Base-by-base conservation (phyloP, 2,797 vertebrate species). In the Tauraco hartlaubi region DNA sequence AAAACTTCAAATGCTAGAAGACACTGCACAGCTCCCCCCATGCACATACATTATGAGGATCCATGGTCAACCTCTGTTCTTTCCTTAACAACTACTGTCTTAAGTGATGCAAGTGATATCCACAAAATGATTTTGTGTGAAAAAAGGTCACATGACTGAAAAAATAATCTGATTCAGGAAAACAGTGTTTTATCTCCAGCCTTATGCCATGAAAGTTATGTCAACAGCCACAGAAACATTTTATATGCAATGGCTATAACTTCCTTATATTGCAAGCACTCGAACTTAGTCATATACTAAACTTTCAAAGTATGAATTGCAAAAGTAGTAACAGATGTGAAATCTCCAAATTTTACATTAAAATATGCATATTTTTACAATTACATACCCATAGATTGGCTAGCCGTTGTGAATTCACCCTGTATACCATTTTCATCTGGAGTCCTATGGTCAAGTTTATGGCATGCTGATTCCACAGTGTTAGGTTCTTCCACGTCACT, bases 321-420 rank as follows among this genome's bases (percentile, higher is more conserved):
- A 63, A 20, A 83, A 66, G 48, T 7, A 85, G 51, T 8, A 83
- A 58, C 2, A 83, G 61, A 59, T 20, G 19, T 31, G 43, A 83
- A 61, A 66, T 43, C 46, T 72, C 64, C 25, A 44, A 6, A 9
- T n/a, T 44, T 49, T 75, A 66, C 35, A 74, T 64, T 28, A 41
- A 79, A 78, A 76, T 29, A 11, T 18, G n/a, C 5, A 4, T 25
- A 37, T 46, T 92, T 90, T 76, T 54, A 63, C 75, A 64, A 85
- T 39, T 93, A 98, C 98, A 75, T 98, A 98, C 98, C 98, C 95
- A 97, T 46, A 92, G 97, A 98, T 41, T 98, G 98, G 86, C 95
- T 37, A 85, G 98, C 98, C 35, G 92, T 52, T 64, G 98, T 98
- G 48, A 97, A 98, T 97, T 98, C 98, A 96, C 94, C 97, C 96